Evolutionary conservation across 2,797 vertebrate species (phyloP), one percentile per base, ranked within the genome.

Genomic region (Pseudopleuronectes americanus): DNA sequence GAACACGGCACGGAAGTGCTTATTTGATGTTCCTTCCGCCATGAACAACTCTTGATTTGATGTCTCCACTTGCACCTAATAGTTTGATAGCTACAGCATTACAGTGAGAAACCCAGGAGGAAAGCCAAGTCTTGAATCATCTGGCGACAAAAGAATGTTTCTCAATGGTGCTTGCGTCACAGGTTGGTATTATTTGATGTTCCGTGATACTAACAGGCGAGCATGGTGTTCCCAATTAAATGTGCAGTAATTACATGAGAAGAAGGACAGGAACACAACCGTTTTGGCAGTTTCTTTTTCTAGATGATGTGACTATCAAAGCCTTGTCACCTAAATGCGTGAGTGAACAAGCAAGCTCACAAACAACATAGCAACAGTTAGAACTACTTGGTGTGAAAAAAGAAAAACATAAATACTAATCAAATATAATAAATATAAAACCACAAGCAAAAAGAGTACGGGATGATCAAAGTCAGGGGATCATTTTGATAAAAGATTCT

Each of bases 171-270:
- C 77, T 83, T 10, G 9, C 28, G 74, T 84, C 82, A 31, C 56
- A 65, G 60, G 68, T 77, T 63, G 76, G 17, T 49, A 57, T 71
- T n/a, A 49, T 80, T 84, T 88, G 72, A 87, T 77, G 64, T 71
- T 65, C 57, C n/a, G 21, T 49, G 36, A 76, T 24, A 69, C 13
- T 48, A 16, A 48, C 57, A 85, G 76, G 51, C 78, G 13, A 49
- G 9, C 73, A 52, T 69, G 14, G 1, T 43, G 59, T 66, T 76
- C 36, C 2, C 21, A n/a, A 36, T 24, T 19, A 48, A 70, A 17
- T 41, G n/a, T 31, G 75, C 16, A 6, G 31, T 65, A 73, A 79
- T 78, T 45, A 69, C 19, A n/a, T 67, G 45, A 28, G 24, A 54
- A 31, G 26, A 66, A 24, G 47, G 31, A 59, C 9, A 36, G 43